These are phyloP conservation scores for Glaucidium brasilianum DNA, from an alignment of 2,113 vertebrate species.

Conservation along the genomic window DNA sequence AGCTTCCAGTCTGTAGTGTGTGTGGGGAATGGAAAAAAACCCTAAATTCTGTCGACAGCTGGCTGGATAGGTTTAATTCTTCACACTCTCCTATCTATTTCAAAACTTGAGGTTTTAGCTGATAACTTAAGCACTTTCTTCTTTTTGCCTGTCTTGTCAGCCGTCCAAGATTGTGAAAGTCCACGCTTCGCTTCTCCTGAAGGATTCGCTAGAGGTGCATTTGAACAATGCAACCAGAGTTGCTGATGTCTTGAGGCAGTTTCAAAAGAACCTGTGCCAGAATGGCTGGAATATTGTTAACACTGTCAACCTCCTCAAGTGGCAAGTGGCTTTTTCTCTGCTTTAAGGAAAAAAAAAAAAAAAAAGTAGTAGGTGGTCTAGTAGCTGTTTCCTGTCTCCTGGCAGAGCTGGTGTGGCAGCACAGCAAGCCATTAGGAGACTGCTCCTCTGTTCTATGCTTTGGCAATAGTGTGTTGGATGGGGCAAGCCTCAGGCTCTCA, in stretches of 20 bases:
- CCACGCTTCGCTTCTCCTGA: slow-evolving; percentile 73
- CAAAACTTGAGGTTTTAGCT: neutral
- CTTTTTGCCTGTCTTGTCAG: slow-evolving; percentile 39
- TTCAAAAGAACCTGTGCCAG: slow-evolving; percentile 73
- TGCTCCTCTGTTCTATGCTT: neutral
- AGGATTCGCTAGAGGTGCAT: slow-evolving; percentile 77
- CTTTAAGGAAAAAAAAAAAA: neutral
- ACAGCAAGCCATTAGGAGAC: neutral
- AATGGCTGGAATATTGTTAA: slow-evolving; percentile 68
- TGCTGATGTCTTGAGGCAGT: slow-evolving; percentile 80
- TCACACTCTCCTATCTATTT: neutral
- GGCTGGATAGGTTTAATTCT: neutral
- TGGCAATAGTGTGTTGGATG: neutral
- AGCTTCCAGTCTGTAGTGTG: neutral
- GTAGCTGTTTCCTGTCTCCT: neutral
- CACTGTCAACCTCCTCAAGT: slow-evolving; percentile 60
- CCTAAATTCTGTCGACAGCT: neutral
- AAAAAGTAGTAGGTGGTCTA: neutral
- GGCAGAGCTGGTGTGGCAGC: neutral
- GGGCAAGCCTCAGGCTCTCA: neutral
- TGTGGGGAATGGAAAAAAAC: neutral
- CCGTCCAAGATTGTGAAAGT: slow-evolving; percentile 80
- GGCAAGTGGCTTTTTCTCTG: slow-evolving; percentile 62
- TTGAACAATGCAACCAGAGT: slow-evolving; percentile 76
- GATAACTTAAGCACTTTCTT: neutral